phyloP scores from a whole-genome alignment of 2,797 vertebrate species.

The Notolepis coatsorum region DNA sequence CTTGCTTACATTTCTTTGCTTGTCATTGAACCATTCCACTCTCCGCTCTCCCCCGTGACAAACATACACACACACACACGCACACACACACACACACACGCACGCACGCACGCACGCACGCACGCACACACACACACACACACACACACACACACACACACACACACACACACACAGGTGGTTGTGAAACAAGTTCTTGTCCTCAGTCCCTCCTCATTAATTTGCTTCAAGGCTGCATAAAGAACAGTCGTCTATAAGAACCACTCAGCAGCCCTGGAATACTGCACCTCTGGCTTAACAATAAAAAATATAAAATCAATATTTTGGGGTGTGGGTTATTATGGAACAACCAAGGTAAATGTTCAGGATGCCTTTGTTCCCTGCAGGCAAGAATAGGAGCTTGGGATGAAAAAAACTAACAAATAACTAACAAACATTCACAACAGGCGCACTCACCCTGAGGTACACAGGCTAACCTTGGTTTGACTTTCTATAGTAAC shows the following conservation, averaged over 20 bases:
- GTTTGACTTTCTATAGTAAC: conserved; percentile 67
- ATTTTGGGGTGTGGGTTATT: conserved; percentile 48
- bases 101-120: background rate
- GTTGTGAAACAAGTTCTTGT: no score
- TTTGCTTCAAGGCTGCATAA: conserved; percentile 14
- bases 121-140: background rate
- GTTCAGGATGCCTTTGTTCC: conserved; percentile 2
- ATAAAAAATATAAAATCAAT: conserved; percentile 63
- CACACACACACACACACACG: background rate
- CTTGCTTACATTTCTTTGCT: no score
- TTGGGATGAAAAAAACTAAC: no score
- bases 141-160: background rate
- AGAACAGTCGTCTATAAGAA: conserved; percentile 52
- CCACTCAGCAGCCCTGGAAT: conserved; percentile 53
- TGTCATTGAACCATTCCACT: conserved; percentile 1
- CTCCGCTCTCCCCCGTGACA: conserved; percentile 57
- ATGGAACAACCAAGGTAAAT: conserved; percentile 64
- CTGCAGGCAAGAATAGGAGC: conserved; percentile 25
- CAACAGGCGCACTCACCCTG: background rate
- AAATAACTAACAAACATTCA: background rate
- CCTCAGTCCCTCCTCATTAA: background rate
- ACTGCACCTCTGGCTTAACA: conserved; percentile 45
- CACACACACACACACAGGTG: background rate
- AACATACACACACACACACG: background rate
- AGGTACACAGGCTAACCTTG: conserved; percentile 57